These are phyloP conservation scores for Nyctereutes procyonoides DNA, from an alignment of 2,113 vertebrate genomes.

Conservation along the genomic window DNA sequence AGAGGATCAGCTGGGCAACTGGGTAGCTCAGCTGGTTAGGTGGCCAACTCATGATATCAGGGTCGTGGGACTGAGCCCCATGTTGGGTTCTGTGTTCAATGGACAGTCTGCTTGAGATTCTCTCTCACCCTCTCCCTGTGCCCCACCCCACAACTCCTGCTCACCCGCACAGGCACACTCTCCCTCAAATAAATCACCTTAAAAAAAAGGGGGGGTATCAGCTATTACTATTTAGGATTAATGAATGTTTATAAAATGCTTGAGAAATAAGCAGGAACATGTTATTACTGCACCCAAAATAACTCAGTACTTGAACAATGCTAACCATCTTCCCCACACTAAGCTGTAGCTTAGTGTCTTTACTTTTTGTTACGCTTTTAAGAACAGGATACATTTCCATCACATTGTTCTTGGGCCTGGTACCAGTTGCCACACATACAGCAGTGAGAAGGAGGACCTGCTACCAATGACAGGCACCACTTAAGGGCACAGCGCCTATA, in stretches of 20 bases:
- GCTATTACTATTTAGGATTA: not conserved
- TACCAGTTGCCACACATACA: not conserved
- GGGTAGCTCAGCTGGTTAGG: not conserved
- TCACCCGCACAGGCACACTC: too few relatives aligned
- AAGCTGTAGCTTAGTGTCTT: not conserved
- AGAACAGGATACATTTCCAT: not conserved
- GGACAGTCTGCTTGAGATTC: not conserved
- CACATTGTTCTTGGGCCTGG: not conserved
- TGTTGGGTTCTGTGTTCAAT: not conserved
- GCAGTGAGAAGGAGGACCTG: not conserved
- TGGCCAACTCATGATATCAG: not conserved
- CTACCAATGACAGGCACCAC: not conserved
- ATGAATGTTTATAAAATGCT: not conserved
- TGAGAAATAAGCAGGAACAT: conserved; percentile 6
- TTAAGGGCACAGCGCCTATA: not conserved
- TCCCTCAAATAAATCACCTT: not conserved
- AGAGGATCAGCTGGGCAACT: not conserved
- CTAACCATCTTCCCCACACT: not conserved
- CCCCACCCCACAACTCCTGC: too few relatives aligned
- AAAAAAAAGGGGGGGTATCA: not conserved
- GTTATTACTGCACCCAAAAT: not conserved
- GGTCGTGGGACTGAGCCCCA: not conserved
- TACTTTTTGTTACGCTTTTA: not conserved
- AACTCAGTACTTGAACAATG: not conserved
- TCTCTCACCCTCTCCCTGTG: not conserved